These are phyloP conservation scores for Adineta ricciae DNA, from an alignment of 2,888 invertebrate genomes.

Conservation along the genomic window DNA sequence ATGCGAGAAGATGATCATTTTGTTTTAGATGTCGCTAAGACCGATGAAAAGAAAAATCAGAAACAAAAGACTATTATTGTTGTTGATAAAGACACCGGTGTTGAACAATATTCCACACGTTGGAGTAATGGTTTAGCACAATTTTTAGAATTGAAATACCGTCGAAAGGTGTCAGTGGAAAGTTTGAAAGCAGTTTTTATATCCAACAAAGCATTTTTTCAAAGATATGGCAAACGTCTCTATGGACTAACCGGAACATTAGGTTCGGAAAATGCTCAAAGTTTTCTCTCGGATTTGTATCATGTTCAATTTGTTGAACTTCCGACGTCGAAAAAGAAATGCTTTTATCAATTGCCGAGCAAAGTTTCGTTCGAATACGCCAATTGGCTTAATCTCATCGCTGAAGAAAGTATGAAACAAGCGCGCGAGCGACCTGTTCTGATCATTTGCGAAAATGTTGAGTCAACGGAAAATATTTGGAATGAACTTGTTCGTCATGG, in stretches of 20 bases:
- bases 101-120: neutral
- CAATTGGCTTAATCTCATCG: neutral
- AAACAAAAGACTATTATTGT: neutral
- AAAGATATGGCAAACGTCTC: neutral
- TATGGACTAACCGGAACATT: neutral
- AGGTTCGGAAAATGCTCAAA: slow-evolving; percentile 6
- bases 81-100: neutral
- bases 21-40: neutral
- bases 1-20: slow-evolving; percentile 18
- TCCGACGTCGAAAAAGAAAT: neutral
- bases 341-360: neutral
- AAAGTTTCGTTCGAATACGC: neutral
- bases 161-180: neutral
- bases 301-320: neutral
- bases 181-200: slow-evolving; percentile 16
- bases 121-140: slow-evolving; percentile 14
- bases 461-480: neutral
- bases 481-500: neutral
- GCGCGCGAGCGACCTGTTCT: neutral
- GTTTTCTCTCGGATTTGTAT: neutral
- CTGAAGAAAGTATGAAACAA: neutral
- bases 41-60: neutral
- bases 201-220: neutral
- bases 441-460: neutral
- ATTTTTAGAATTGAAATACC: slow-evolving; percentile 15